phyloP scores from a whole-genome alignment of 1,140 invertebrate species.

The Cyphomyrmex costatus region DNA sequence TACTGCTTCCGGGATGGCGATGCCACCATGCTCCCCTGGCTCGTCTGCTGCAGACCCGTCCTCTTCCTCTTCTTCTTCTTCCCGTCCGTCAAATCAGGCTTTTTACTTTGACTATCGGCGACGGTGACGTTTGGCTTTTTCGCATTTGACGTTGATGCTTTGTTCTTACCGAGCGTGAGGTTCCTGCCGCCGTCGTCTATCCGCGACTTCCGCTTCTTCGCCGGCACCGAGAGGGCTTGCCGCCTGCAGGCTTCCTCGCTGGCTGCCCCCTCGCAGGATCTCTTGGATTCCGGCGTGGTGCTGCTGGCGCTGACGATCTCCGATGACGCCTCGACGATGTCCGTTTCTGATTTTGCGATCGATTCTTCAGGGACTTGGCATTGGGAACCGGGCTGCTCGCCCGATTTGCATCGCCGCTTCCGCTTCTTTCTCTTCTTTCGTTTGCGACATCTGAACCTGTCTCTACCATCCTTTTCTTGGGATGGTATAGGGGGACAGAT shows the following conservation, averaged over 20 bases:
- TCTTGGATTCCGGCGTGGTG: conserved; percentile 77
- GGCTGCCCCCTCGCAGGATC: conserved; percentile 80
- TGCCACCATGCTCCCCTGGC: conserved; percentile 50
- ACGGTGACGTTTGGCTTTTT: conserved; percentile 73
- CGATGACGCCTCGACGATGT: conserved; percentile 6
- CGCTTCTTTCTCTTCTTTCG: conserved; percentile 82
- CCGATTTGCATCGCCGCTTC: conserved; percentile 77
- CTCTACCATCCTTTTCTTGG: conserved; percentile 79
- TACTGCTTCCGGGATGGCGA: conserved; percentile 59
- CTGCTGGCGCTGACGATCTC: not conserved
- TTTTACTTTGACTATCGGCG: conserved; percentile 75
- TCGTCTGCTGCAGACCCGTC: conserved; percentile 44
- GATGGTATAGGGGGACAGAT: conserved; percentile 75
- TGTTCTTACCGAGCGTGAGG: conserved; percentile 71
- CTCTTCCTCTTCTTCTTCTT: conserved; percentile 74
- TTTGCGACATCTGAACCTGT: conserved; percentile 81
- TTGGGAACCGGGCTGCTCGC: conserved; percentile 74
- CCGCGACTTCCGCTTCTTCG: conserved; percentile 83
- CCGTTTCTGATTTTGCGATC: not conserved
- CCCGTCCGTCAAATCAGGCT: conserved; percentile 77
- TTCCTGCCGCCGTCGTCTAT: conserved; percentile 68
- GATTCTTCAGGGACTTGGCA: conserved; percentile 72
- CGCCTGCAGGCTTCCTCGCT: conserved; percentile 79
- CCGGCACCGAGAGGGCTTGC: conserved; percentile 77
- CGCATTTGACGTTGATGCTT: conserved; percentile 69